Base-by-base conservation (phyloP, 2,113 vertebrate species). In the Gallinago undulata region DNA sequence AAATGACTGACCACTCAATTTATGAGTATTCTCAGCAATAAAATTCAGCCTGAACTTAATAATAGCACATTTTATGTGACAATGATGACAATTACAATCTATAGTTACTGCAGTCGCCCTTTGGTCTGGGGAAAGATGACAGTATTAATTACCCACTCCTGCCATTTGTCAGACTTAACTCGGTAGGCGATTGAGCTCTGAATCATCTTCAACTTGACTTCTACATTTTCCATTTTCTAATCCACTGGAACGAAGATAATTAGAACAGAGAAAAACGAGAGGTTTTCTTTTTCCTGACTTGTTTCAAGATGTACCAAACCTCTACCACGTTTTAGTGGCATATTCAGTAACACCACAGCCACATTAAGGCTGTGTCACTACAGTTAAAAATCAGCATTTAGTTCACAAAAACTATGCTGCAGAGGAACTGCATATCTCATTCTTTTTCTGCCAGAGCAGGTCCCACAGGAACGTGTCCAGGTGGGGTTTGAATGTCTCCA, bases 21-120 rank as follows among this genome's bases (percentile, higher is more conserved):
- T 99, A 99, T 98, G 98, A 98, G 97, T 97, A 97, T 98, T 98
- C 95, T 86, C 80, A 94, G 98, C 97, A 98, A 98, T 98, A 98
- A 99, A 99, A 98, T 98, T 98, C 98, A 98, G 98, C 96, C 97
- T 97, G 98, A 98, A 98, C 98, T 98, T 98, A 98, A 98, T 98
- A 98, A 98, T 98, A 98, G 98, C 98, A 98, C 98, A 98, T 98
- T 98, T 98, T 98, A 98, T 98, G 97, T 98, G 98, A 98, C 98
- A 99, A 98, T 84, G 96, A 98, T 98, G 98, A 98, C 98, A 99
- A 98, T 98, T 99, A 98, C 98, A 98, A 98, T 98, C 98, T 98
- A 98, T 95, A 97, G 98, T 98, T 98, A 98, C 97, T 87, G 94
- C 97, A 97, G 97, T 96, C 93, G 21, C 98, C 98, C 97, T 98